phyloP scores from a whole-genome alignment of 1,140 invertebrate species.

The Halyomorpha halys region DNA sequence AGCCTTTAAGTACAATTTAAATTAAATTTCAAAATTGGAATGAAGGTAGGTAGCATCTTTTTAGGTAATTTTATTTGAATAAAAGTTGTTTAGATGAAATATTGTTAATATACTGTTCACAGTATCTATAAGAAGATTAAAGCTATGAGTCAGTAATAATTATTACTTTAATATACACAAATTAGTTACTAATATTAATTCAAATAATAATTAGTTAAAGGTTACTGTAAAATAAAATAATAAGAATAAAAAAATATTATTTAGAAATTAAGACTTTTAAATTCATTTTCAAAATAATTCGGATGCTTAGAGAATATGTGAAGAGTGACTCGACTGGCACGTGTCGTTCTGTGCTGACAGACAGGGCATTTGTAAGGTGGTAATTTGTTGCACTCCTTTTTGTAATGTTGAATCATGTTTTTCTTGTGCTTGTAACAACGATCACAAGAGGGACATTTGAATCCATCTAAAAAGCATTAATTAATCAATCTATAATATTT shows the following conservation, averaged over 20 bases:
- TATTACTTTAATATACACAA: too few relatives aligned
- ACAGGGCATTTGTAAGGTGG: conserved; percentile 28
- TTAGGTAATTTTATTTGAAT: too few relatives aligned
- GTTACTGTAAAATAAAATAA: too few relatives aligned
- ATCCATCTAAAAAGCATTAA: not conserved
- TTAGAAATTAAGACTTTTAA: not conserved
- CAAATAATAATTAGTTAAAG: too few relatives aligned
- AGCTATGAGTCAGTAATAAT: too few relatives aligned
- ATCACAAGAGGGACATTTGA: not conserved
- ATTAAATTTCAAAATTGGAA: too few relatives aligned
- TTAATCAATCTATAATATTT: not conserved
- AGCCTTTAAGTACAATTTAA: too few relatives aligned
- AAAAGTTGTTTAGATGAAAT: too few relatives aligned
- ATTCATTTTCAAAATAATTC: not conserved
- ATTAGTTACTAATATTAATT: too few relatives aligned
- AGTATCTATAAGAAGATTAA: too few relatives aligned
- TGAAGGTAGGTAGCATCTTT: too few relatives aligned
- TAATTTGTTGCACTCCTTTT: conserved; percentile 32
- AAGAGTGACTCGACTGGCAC: conserved; percentile 28
- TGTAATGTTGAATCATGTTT: conserved; percentile 34
- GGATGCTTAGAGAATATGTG: conserved; percentile 27
- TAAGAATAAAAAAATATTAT: not conserved
- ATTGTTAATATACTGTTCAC: too few relatives aligned
- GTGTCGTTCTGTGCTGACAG: conserved; percentile 33
- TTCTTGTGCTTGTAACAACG: conserved; percentile 7